Percentiles rank a stretch among this genome's conserved stretches.
Evolutionary conservation across 1,140 invertebrate species (phyloP).

Genomic region (Leptinotarsa undecemlineata): DNA sequence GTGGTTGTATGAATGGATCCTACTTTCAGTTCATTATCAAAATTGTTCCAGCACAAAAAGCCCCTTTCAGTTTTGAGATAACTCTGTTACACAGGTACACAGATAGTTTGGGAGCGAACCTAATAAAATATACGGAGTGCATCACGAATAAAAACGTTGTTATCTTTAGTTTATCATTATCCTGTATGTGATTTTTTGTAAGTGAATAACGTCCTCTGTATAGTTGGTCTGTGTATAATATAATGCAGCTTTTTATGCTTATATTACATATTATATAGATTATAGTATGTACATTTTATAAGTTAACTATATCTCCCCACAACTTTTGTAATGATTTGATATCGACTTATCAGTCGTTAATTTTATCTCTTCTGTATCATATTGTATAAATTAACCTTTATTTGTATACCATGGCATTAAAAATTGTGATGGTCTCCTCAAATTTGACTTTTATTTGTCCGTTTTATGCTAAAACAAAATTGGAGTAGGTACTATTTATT

Average conservation of each 20-base stretch:
- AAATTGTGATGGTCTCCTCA: conserved; percentile 43
- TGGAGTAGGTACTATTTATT: too few relatives aligned
- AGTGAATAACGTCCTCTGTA: conserved; percentile 26
- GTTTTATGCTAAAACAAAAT: too few relatives aligned
- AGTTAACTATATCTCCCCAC: conserved; percentile 25
- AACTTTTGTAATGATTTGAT: conserved; percentile 33
- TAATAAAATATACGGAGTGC: too few relatives aligned
- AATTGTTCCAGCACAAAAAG: neutral
- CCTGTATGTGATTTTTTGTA: conserved; percentile 16
- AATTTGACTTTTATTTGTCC: neutral
- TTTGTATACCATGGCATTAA: conserved; percentile 50
- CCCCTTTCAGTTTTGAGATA: too few relatives aligned
- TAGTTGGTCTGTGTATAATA: conserved; percentile 34
- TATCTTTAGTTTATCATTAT: conserved; percentile 7
- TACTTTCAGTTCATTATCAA: neutral
- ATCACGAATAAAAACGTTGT: neutral
- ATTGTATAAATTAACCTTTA: conserved; percentile 43
- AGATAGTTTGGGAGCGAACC: too few relatives aligned
- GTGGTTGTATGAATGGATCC: conserved; percentile 40
- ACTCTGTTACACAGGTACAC: too few relatives aligned
- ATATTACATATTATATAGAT: conserved; percentile 31
- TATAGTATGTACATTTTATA: conserved; percentile 34
- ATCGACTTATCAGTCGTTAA: conserved; percentile 34
- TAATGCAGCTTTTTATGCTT: conserved; percentile 38
- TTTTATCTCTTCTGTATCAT: conserved; percentile 48